Evolutionary conservation across 1,140 invertebrate species (phyloP).

Genomic region (Apolygus lucorum): DNA sequence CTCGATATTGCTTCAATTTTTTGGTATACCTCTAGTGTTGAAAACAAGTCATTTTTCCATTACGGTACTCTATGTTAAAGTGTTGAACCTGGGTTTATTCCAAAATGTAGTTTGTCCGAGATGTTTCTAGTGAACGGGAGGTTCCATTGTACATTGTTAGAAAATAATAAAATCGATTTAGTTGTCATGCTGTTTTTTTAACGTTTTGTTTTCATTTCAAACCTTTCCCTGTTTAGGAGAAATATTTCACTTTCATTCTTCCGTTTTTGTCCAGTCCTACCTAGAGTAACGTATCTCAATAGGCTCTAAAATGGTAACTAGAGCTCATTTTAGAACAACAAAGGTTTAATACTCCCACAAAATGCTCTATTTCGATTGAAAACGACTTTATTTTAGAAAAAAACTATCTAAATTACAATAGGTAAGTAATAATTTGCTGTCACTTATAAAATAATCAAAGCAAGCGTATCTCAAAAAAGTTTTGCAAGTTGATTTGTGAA

Average conservation of each 20-base stretch:
- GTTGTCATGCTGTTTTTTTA: slow-evolving; percentile 16
- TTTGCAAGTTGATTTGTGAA: not conserved
- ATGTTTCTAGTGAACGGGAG: slow-evolving; percentile 18
- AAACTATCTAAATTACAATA: not conserved
- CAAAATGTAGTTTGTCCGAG: slow-evolving; percentile 5
- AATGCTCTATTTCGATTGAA: too few relatives aligned
- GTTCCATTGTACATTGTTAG: slow-evolving; percentile 32
- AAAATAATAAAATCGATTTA: slow-evolving; percentile 20
- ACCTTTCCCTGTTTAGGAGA: not conserved
- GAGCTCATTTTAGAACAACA: too few relatives aligned
- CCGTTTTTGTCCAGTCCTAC: not conserved
- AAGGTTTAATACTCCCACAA: too few relatives aligned
- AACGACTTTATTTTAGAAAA: too few relatives aligned
- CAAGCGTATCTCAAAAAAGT: not conserved
- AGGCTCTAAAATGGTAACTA: not conserved
- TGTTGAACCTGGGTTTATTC: slow-evolving; percentile 16
- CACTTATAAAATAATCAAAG: not conserved
- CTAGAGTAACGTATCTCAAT: too few relatives aligned
- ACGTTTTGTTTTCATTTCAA: not conserved
- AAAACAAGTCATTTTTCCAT: slow-evolving; percentile 13
- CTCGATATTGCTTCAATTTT: not conserved
- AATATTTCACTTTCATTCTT: not conserved
- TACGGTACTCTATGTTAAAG: slow-evolving; percentile 22
- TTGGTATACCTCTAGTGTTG: not conserved
- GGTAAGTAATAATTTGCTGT: not conserved